Percentiles rank a stretch among this genome's conserved stretches.
Conservation (phyloP, 2,797 vertebrate genomes). For the Malurus splendens region DNA sequence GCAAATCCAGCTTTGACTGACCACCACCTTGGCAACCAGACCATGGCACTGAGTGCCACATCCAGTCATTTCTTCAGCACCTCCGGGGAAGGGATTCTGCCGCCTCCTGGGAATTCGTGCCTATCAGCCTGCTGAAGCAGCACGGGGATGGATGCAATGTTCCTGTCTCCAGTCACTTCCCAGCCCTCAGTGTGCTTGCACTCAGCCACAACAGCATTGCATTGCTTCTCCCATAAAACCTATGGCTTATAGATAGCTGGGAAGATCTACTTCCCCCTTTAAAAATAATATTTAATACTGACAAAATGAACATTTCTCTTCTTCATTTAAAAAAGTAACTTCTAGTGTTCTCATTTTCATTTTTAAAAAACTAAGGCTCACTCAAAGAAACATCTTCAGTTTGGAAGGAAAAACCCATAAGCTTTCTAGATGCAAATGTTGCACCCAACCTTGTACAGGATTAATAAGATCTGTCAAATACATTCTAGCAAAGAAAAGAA, state of each 20-base stretch:
- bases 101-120: neutral
- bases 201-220: neutral
- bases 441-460: neutral
- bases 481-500: neutral
- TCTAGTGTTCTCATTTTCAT: neutral
- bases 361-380: neutral
- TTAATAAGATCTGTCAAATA: neutral
- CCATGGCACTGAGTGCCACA: neutral
- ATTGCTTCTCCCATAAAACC: neutral
- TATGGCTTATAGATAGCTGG: neutral
- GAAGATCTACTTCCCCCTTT: neutral
- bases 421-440: neutral
- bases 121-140: neutral
- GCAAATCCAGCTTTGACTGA: neutral
- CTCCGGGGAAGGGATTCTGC: neutral
- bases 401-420: neutral
- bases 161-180: neutral
- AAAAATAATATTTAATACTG: neutral
- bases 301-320: neutral
- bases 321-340: neutral
- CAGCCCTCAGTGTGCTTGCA: neutral
- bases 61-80: neutral
- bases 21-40: neutral
- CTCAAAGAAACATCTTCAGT: neutral
- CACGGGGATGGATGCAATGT: neutral